Evolutionary conservation across 2,888 invertebrate genomes (phyloP), one percentile per base, ranked within the genome.

Genomic region (Artemia sinica): DNA sequence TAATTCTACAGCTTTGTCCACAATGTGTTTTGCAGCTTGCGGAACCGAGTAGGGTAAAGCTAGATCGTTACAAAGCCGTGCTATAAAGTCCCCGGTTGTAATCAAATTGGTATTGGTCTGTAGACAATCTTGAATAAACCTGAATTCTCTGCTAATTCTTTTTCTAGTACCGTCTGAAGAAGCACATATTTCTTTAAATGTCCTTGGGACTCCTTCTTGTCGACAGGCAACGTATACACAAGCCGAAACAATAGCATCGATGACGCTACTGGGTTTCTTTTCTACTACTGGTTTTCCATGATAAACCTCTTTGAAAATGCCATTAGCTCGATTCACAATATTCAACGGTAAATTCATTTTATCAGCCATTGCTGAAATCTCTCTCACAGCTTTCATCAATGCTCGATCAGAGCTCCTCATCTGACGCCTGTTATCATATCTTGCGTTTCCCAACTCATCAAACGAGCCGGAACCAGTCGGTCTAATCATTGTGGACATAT

Each of bases 141-240:
- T n/a, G n/a, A n/a, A n/a, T n/a, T n/a, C n/a, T n/a, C n/a, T n/a
- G n/a, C n/a, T n/a, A n/a, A n/a, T n/a, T n/a, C n/a, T n/a, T n/a
- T n/a, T n/a, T n/a, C n/a, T n/a, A n/a, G n/a, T n/a, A n/a, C n/a
- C n/a, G n/a, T n/a, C n/a, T n/a, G n/a, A n/a, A n/a, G n/a, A n/a
- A n/a, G n/a, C n/a, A n/a, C n/a, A n/a, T n/a, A n/a, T 69, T 70
- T 76, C 76, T 80, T 94, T 98, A 78, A 99, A 98, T 12, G 98
- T 97, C 73, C 98, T 85, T 0, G 98, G 97, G 0, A 98, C 98
- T 8, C 95, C 94, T 78, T 98, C 98, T 76, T 98, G 96, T 2
- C 98, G 83, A 76, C 98, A 99, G 0, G 98, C 97, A 72, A 99
- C 98, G 78, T 98, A 99, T 50, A 99, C 82, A 78, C 97, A 98